A percentile compares a stretch with the other conserved stretches of the same genome.
These are phyloP conservation scores for Brachypterus glaber DNA, from an alignment of 2,888 invertebrate species.

Conservation along the genomic window DNA sequence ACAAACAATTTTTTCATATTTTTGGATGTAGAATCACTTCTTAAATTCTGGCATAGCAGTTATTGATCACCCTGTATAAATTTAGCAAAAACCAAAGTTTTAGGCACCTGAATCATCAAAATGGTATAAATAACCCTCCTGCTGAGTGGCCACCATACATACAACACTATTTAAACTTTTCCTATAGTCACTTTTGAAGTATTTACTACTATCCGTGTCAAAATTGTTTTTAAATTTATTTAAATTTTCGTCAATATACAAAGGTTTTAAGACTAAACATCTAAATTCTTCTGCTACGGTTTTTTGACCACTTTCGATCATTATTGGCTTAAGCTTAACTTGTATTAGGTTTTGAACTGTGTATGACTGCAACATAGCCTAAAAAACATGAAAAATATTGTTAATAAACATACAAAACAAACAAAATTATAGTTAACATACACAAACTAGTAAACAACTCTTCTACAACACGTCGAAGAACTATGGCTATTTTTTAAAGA, in stretches of 20 bases:
- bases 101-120: conserved; percentile 44
- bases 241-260: conserved; percentile 36
- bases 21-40: no score
- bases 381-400: neutral
- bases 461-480: no score
- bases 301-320: conserved; percentile 37
- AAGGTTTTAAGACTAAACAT: conserved; percentile 43
- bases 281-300: conserved; percentile 45
- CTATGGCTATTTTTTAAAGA: no score
- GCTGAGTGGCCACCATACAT: conserved; percentile 53
- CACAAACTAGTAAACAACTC: no score
- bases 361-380: conserved; percentile 34
- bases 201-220: conserved; percentile 15
- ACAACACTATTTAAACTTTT: conserved; percentile 50
- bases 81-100: neutral
- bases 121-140: conserved; percentile 65
- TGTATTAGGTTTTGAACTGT: conserved; percentile 42
- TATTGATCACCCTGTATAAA: no score
- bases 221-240: conserved; percentile 23
- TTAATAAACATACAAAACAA: neutral
- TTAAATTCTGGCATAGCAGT: no score
- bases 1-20: no score
- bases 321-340: conserved; percentile 40
- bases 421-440: conserved; percentile 24
- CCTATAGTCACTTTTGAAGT: conserved; percentile 47